These are phyloP conservation scores for Lingula anatina DNA, from an alignment of 2,888 invertebrate genomes.

Conservation along the genomic window DNA sequence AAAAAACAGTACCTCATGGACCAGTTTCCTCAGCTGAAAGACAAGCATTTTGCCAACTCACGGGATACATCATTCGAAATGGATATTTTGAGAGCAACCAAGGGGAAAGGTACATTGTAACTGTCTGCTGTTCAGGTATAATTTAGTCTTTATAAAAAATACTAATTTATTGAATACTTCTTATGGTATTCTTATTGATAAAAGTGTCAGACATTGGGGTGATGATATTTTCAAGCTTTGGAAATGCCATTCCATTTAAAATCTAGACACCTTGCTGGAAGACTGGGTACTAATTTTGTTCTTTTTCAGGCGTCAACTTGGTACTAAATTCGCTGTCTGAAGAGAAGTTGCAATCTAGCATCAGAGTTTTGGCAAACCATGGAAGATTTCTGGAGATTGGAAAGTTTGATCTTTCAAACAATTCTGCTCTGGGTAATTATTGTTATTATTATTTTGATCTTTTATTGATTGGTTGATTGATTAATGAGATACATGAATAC, in stretches of 20 bases:
- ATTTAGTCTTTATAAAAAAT: no score
- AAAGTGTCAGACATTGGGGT: background rate
- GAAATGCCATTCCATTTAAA: background rate
- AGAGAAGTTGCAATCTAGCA: slow-evolving; percentile 88
- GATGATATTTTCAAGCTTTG: background rate
- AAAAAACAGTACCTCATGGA: slow-evolving; percentile 83
- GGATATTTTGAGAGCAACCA: slow-evolving; percentile 74
- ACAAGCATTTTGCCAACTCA: slow-evolving; percentile 82
- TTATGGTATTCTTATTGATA: no score
- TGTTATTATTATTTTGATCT: no score
- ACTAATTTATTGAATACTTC: no score
- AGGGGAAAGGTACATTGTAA: slow-evolving; percentile 64
- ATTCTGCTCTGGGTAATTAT: slow-evolving; percentile 70
- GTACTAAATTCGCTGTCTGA: slow-evolving; percentile 95
- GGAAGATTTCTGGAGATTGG: slow-evolving; percentile 98
- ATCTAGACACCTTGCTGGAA: background rate
- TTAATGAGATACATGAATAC: no score
- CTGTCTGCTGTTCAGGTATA: background rate
- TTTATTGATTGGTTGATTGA: no score
- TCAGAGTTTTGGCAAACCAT: slow-evolving; percentile 84
- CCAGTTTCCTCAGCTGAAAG: slow-evolving; percentile 78
- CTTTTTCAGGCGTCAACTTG: slow-evolving; percentile 72
- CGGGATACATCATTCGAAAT: slow-evolving; percentile 89
- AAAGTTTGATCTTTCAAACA: slow-evolving; percentile 91
- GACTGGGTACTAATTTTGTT: background rate